phyloP scores from a whole-genome alignment of 23 tunicate species.

The Ascidia mentula region DNA sequence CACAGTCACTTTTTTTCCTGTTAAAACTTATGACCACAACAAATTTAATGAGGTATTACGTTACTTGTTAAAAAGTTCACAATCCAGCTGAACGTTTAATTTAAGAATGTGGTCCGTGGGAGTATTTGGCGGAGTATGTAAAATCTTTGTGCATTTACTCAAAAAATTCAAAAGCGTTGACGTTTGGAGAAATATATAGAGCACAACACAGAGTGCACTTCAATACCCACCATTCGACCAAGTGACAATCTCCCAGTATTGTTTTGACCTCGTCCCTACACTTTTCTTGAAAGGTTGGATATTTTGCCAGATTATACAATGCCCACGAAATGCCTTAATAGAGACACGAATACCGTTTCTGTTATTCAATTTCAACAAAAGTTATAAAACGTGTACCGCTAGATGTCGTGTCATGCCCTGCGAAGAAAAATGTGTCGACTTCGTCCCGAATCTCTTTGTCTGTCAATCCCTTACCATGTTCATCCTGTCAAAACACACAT shows the following conservation, averaged over 20 bases:
- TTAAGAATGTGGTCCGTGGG: too few relatives aligned
- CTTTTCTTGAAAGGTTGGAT: constrained; percentile 15
- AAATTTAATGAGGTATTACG: too few relatives aligned
- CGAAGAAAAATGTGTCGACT: constrained; percentile 86
- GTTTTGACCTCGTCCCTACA: constrained; percentile 9
- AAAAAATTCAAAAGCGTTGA: too few relatives aligned
- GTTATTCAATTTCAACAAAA: neutral
- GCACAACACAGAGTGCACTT: too few relatives aligned
- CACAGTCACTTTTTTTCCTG: too few relatives aligned
- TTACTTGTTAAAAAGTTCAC: too few relatives aligned
- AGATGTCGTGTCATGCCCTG: constrained; percentile 87
- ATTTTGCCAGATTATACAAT: constrained; percentile 19
- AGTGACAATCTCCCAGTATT: neutral
- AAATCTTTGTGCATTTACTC: too few relatives aligned
- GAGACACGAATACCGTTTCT: neutral
- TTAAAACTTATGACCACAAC: too few relatives aligned
- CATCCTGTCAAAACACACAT: too few relatives aligned
- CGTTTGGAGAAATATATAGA: too few relatives aligned
- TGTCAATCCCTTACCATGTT: constrained; percentile 69
- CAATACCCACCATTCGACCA: constrained; percentile 23
- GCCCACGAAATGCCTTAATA: constrained; percentile 5
- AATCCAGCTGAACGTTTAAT: too few relatives aligned
- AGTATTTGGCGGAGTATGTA: too few relatives aligned
- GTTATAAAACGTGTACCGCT: constrained; percentile 34
- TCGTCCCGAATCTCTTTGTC: constrained; percentile 76